These are phyloP conservation scores for Tipula helvola DNA, from an alignment of 2,888 invertebrate genomes.

Conservation along the genomic window DNA sequence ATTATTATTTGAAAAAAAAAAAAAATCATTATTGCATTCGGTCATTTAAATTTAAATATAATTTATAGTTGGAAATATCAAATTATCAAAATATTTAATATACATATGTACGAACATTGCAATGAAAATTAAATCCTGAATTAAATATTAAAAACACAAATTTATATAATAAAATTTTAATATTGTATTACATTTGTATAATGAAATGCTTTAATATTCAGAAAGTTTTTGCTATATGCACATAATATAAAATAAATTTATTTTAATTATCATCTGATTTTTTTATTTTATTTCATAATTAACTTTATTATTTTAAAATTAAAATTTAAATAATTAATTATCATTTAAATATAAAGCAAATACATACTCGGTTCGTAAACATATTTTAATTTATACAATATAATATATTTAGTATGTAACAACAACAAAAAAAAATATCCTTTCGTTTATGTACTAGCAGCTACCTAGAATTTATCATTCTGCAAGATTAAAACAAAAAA, in stretches of 20 bases:
- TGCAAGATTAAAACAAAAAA: background rate
- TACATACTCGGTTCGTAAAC: background rate
- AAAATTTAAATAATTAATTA: background rate
- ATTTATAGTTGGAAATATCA: background rate
- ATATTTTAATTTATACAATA: no score
- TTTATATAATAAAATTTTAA: background rate
- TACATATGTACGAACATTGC: background rate
- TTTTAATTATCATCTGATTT: background rate
- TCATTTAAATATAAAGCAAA: background rate
- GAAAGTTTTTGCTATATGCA: background rate
- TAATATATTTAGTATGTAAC: background rate
- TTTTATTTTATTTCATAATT: background rate
- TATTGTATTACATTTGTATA: background rate
- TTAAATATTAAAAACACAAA: background rate
- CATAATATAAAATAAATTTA: background rate
- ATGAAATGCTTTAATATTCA: background rate
- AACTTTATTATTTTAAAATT: background rate
- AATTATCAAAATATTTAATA: background rate
- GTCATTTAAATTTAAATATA: background rate
- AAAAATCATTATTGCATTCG: background rate
- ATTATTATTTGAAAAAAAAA: background rate
- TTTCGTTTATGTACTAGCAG: background rate
- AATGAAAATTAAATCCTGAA: background rate
- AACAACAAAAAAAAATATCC: background rate
- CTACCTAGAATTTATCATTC: background rate